A percentile compares a stretch with the other conserved stretches of the same genome.
Conservation (phyloP, 2,797 vertebrate genomes). For the Helarctos malayanus region DNA sequence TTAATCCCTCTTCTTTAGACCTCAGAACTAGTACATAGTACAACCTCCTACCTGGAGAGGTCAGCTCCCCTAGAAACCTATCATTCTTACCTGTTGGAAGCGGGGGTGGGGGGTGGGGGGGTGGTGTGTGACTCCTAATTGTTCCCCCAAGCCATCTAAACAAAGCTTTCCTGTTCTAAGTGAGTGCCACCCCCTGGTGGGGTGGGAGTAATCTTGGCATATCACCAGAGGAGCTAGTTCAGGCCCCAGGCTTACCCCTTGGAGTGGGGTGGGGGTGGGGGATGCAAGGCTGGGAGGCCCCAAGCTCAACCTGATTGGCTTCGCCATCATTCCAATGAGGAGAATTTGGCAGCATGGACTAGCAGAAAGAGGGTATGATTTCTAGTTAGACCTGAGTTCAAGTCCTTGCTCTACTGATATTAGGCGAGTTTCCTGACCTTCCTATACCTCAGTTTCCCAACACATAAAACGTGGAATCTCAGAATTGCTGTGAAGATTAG, state of each 20-base stretch:
- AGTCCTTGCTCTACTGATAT: conserved; percentile 21
- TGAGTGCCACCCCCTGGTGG: conserved; percentile 80
- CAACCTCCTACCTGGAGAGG: neutral
- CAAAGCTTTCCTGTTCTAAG: conserved; percentile 72
- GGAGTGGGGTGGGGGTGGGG: neutral
- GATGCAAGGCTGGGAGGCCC: neutral
- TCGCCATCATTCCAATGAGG: conserved; percentile 26
- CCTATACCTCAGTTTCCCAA: conserved; percentile 31
- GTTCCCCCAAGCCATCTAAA: conserved; percentile 59
- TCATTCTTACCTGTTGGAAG: neutral
- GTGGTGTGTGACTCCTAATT: neutral
- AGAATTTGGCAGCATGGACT: neutral
- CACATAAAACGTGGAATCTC: conserved; percentile 31
- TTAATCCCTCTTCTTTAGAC: neutral
- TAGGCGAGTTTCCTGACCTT: conserved; percentile 34
- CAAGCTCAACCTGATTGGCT: conserved; percentile 30
- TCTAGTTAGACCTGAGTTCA: conserved; percentile 60
- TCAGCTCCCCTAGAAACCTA: conserved; percentile 4
- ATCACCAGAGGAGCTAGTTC: conserved; percentile 45
- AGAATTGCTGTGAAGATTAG: conserved; percentile 53
- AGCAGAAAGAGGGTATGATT: conserved; percentile 25
- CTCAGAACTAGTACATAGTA: conserved; percentile 19
- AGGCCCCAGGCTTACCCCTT: neutral
- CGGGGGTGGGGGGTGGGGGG: too few relatives aligned
- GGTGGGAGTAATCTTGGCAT: conserved; percentile 72